Conservation (phyloP, 2,113 vertebrate genomes). For the Tachysurus fulvidraco region DNA sequence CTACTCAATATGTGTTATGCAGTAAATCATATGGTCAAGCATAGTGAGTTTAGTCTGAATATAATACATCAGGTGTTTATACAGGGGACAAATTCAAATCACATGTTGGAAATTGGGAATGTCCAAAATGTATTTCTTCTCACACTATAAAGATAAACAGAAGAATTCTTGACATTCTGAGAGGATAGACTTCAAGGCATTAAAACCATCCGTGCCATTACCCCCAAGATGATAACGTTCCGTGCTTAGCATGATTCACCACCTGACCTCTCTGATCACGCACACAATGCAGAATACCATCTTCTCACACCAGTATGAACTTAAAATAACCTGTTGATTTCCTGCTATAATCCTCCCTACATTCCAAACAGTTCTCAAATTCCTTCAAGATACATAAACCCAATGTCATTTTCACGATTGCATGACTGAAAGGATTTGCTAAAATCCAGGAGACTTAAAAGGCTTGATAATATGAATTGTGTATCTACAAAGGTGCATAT, state of each 20-base stretch:
- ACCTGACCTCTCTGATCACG: constrained; percentile 23
- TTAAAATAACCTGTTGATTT: constrained; percentile 29
- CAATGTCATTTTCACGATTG: constrained; percentile 5
- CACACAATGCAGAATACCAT: constrained; percentile 6
- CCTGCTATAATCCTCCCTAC: constrained; percentile 31
- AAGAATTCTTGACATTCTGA: constrained; percentile 41
- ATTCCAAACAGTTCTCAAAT: constrained; percentile 35
- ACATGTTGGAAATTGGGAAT: constrained; percentile 45
- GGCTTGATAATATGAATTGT: constrained; percentile 3
- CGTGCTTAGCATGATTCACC: constrained; percentile 1
- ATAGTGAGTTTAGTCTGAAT: background rate
- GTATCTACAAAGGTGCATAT: background rate
- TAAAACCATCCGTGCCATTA: constrained; percentile 39
- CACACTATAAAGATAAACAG: constrained; percentile 41
- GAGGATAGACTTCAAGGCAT: constrained; percentile 25
- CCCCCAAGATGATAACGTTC: constrained; percentile 31
- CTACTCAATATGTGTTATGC: constrained; percentile 16
- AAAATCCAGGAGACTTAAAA: constrained; percentile 23
- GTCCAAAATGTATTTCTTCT: constrained; percentile 34
- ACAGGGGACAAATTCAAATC: constrained; percentile 45
- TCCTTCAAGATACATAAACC: constrained; percentile 15
- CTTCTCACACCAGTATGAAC: constrained; percentile 5
- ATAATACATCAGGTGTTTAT: constrained; percentile 48
- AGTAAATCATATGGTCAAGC: background rate
- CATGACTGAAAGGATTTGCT: constrained; percentile 21